Percentiles rank a stretch among this genome's conserved stretches.
Evolutionary conservation across 1,140 invertebrate species (phyloP).

Genomic region (Zaprionus kolodkinae): DNA sequence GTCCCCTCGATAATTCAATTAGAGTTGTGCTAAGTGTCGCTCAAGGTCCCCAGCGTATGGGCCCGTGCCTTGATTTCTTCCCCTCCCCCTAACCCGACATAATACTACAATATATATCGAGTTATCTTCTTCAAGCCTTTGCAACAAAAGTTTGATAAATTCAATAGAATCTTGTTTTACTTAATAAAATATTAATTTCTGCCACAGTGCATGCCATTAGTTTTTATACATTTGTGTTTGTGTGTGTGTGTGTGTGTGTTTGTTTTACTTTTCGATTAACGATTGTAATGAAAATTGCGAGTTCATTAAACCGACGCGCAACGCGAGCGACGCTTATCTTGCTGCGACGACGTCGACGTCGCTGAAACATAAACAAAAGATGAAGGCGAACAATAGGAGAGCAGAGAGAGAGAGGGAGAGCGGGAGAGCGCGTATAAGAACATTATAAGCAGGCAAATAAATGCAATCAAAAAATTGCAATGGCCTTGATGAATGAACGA

Average conservation of each 20-base stretch:
- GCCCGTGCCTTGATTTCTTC: background rate
- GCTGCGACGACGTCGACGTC: constrained; percentile 7
- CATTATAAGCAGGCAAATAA: constrained; percentile 39
- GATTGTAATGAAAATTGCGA: constrained; percentile 66
- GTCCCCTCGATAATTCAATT: constrained; percentile 71
- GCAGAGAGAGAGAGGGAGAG: background rate
- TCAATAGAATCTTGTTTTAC: background rate
- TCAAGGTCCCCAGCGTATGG: constrained; percentile 49
- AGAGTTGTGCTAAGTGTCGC: constrained; percentile 75
- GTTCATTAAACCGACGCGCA: constrained; percentile 62
- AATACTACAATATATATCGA: background rate
- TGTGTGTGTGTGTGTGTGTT: constrained; percentile 3
- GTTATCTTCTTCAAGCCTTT: background rate
- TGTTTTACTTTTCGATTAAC: constrained; percentile 27
- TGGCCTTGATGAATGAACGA: constrained; percentile 56
- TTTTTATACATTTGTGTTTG: background rate
- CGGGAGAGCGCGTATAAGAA: background rate
- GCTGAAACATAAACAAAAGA: constrained; percentile 63
- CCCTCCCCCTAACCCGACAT: background rate
- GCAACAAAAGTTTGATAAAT: background rate
- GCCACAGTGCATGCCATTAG: background rate
- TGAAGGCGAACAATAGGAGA: constrained; percentile 23
- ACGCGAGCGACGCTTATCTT: constrained; percentile 50
- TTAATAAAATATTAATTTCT: background rate
- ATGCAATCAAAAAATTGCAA: constrained; percentile 66